Conservation (phyloP, 1,140 invertebrate species). For the Aphis gossypii region DNA sequence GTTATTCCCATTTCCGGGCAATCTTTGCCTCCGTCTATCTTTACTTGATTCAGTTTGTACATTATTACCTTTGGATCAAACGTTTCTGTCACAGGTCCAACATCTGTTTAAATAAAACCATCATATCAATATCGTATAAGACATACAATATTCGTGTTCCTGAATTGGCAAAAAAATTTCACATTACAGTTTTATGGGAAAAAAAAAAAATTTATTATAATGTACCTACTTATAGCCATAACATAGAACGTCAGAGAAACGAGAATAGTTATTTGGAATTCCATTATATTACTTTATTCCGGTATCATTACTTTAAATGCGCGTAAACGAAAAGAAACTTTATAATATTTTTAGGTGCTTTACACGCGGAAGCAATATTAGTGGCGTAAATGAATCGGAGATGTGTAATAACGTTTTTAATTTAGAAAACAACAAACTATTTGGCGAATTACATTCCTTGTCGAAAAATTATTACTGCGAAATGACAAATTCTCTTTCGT, state of each 20-base stretch:
- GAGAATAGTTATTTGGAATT: background rate
- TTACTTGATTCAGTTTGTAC: slow-evolving; percentile 61
- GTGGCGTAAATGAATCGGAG: background rate
- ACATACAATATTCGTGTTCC: background rate
- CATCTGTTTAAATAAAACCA: slow-evolving; percentile 53
- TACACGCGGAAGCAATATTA: background rate
- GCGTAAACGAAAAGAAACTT: background rate
- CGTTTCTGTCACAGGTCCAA: slow-evolving; percentile 59
- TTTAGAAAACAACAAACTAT: background rate
- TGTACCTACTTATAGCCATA: background rate
- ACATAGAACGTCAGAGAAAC: background rate
- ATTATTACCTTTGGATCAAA: slow-evolving; percentile 58
- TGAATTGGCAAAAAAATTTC: too few species aligned
- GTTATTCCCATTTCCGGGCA: slow-evolving; percentile 77
- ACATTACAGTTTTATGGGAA: background rate
- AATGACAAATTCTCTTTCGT: background rate
- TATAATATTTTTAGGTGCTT: background rate
- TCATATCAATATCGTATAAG: background rate
- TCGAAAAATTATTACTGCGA: background rate
- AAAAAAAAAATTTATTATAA: background rate
- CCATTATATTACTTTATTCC: background rate
- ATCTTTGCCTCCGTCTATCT: slow-evolving; percentile 75
- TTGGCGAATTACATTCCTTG: background rate
- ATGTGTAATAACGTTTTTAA: background rate
- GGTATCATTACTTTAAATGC: background rate